A percentile compares a stretch with the other conserved stretches of the same genome.
phyloP scores from a whole-genome alignment of 2,888 invertebrate species.

The Ophion obscuratus region DNA sequence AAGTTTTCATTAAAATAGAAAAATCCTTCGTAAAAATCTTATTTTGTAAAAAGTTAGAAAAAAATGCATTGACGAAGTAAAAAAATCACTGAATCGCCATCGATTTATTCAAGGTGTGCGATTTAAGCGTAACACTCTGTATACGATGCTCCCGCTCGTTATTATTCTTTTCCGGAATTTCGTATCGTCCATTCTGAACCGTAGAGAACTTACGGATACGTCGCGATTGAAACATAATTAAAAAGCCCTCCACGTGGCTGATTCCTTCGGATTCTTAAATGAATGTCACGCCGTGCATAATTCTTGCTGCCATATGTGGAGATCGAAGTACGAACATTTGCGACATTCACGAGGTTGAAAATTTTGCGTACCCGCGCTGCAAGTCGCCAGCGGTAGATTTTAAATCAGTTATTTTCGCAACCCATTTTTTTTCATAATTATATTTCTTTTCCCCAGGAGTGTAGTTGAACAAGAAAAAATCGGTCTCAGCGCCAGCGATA shows the following conservation, averaged over 20 bases:
- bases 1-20: no score
- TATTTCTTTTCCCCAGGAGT: background rate
- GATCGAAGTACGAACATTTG: background rate
- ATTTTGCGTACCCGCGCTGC: background rate
- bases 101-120: no score
- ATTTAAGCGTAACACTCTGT: no score
- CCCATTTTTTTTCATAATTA: background rate
- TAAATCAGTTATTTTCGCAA: background rate
- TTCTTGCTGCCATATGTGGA: slow-evolving; percentile 12
- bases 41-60: no score
- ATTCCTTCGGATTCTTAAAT: slow-evolving; percentile 50
- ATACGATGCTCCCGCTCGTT: slow-evolving; percentile 10
- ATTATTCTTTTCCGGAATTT: slow-evolving; percentile 14
- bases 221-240: slow-evolving; percentile 50
- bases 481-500: background rate
- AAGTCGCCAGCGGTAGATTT: no score
- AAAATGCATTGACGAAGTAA: no score
- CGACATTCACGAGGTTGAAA: background rate
- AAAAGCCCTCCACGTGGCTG: slow-evolving; percentile 56
- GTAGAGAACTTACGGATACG: slow-evolving; percentile 10
- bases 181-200: slow-evolving; percentile 26
- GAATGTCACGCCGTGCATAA: slow-evolving; percentile 47
- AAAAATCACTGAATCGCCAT: no score
- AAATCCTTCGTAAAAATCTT: no score
- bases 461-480: slow-evolving; percentile 28